Evolutionary conservation across 2,888 invertebrate genomes (phyloP).

Genomic region (Prenolepis imparis): DNA sequence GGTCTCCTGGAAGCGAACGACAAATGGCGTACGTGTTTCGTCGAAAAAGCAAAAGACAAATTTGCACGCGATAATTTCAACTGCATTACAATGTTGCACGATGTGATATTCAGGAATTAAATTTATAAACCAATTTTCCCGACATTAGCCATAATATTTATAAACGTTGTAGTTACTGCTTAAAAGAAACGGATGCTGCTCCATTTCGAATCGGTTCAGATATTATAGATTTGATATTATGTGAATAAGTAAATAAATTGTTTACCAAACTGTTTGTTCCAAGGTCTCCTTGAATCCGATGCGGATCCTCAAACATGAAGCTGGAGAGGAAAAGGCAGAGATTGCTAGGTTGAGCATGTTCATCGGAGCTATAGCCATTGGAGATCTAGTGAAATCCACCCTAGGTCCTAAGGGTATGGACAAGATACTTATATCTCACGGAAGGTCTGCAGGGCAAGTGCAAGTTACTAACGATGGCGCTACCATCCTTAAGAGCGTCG

Average conservation of each 20-base stretch:
- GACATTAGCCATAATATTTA: neutral
- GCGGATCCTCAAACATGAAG: slow-evolving; percentile 97
- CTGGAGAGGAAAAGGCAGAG: slow-evolving; percentile 99
- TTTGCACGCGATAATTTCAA: neutral
- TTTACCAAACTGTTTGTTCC: slow-evolving; percentile 68
- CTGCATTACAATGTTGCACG: neutral
- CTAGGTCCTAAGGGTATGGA: slow-evolving; percentile 99
- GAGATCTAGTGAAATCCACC: slow-evolving; percentile 99
- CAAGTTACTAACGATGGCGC: slow-evolving; percentile 99
- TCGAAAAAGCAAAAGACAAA: neutral
- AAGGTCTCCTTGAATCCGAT: slow-evolving; percentile 97
- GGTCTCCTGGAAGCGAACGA: slow-evolving; percentile 64
- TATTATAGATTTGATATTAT: too few species aligned
- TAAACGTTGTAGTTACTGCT: neutral
- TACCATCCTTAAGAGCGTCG: slow-evolving; percentile 97
- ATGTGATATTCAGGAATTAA: neutral
- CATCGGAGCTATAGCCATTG: slow-evolving; percentile 99
- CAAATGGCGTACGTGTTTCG: slow-evolving; percentile 81
- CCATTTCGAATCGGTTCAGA: too few species aligned
- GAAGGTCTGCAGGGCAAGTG: slow-evolving; percentile 93
- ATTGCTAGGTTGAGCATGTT: slow-evolving; percentile 99
- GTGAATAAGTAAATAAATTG: neutral
- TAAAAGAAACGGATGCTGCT: too few species aligned
- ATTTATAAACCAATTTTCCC: neutral
- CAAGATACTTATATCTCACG: slow-evolving; percentile 94